Evolutionary conservation across 2,888 invertebrate species (phyloP), one percentile per base, ranked within the genome.

Genomic region (Agrenia bidenticulata): DNA sequence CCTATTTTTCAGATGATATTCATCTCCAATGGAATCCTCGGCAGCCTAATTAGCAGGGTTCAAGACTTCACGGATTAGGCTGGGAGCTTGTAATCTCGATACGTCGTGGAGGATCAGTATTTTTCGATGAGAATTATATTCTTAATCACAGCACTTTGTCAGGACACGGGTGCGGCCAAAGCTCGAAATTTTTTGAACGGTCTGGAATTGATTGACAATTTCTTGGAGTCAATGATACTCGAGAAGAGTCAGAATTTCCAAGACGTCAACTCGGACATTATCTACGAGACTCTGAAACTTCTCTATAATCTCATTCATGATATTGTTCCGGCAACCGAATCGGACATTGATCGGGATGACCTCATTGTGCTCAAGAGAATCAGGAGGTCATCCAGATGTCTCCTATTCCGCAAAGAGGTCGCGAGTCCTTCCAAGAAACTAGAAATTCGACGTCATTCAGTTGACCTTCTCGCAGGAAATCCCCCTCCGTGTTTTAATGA

Each of bases 101-200:
- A n/a, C n/a, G n/a, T n/a, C n/a, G n/a, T n/a, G n/a, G n/a, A n/a
- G n/a, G n/a, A n/a, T n/a, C n/a, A 89, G 83, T 85, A 88, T 74
- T 95, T 89, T 81, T 92, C 95, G 78, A 88, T 93, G 85, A 89
- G 92, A 80, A 82, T 95, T 62, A 80, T 96, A 61, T 96, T 96
- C 80, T 84, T 97, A 59, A 83, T 94, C 61, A 94, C 95, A 23
- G 94, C 94, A 2, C 80, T 94, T 45, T 88, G 89, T 79, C n/a
- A n/a, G n/a, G 85, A 88, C 59, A 85, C 88, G 26, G 78, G 26
- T 53, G 85, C 88, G 73, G 80, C 81, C 19, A 84, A 85, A 77
- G 83, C 91, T 0, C 86, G 85, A 73, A 83, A 85, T 77, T 86
- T 89, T 74, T 80, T 89, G 24, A 85, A 88, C 78, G 89, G 89